phyloP scores from a whole-genome alignment of 2,113 vertebrate genomes.

The Solea solea region DNA sequence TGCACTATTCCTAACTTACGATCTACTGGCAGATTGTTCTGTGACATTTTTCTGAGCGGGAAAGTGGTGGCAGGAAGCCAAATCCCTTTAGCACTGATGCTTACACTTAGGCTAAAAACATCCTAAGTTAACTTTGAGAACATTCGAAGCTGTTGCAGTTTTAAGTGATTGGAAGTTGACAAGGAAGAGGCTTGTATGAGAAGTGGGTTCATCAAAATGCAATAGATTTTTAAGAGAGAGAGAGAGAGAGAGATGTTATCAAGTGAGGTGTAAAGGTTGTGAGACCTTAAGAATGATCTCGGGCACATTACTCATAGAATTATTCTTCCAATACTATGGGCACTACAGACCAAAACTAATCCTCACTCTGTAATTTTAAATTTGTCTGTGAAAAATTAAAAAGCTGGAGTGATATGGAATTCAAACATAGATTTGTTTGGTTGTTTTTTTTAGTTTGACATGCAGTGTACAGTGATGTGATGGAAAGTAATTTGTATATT shows the following conservation, averaged over 20 bases:
- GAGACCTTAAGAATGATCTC: not conserved
- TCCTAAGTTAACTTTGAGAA: not conserved
- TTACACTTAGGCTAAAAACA: conserved; percentile 18
- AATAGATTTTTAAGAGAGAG: not conserved
- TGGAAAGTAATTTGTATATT: no score
- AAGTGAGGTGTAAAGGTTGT: conserved; percentile 15
- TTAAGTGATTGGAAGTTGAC: conserved; percentile 40
- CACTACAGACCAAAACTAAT: not conserved
- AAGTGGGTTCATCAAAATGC: conserved; percentile 9
- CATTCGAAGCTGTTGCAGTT: conserved; percentile 29
- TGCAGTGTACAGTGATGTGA: no score
- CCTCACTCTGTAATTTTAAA: no score
- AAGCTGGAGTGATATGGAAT: no score
- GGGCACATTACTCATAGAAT: conserved; percentile 3
- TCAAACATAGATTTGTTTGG: no score
- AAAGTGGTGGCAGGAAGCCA: conserved; percentile 23
- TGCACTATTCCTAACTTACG: not conserved
- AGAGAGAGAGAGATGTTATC: not conserved
- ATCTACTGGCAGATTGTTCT: conserved; percentile 17
- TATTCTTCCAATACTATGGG: not conserved
- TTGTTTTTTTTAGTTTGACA: no score
- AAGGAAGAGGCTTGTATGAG: conserved; percentile 10
- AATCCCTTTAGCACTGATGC: conserved; percentile 17
- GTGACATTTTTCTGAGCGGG: conserved; percentile 14
- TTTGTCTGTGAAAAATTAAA: no score